Conservation (phyloP, 2,113 vertebrate species). For the Fulica atra region DNA sequence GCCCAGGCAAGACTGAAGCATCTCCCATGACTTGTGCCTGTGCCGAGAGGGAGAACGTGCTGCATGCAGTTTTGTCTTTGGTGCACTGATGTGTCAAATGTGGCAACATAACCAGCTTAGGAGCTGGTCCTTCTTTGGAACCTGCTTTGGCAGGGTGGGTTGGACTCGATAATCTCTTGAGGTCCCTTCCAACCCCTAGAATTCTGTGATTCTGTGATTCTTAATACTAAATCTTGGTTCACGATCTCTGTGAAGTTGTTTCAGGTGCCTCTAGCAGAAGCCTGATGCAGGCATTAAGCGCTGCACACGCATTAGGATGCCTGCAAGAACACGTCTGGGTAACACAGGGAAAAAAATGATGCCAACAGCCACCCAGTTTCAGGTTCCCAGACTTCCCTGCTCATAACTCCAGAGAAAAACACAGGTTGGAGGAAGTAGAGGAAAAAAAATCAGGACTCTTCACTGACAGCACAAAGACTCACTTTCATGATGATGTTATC, state of each 20-base stretch:
- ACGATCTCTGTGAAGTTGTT: background rate
- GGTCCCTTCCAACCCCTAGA: no score
- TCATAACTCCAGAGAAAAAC: background rate
- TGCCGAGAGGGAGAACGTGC: background rate
- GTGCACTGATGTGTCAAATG: background rate
- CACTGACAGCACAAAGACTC: background rate
- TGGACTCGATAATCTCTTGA: no score
- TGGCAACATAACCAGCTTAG: background rate
- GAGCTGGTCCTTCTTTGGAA: background rate
- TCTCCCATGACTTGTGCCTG: background rate
- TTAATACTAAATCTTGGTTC: background rate
- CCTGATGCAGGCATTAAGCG: background rate
- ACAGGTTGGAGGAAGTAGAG: background rate
- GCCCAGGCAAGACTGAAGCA: background rate
- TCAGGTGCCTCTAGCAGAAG: background rate
- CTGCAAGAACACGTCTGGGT: background rate
- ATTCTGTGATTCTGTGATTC: no score
- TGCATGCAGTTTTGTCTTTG: background rate
- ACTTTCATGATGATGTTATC: constrained; percentile 2
- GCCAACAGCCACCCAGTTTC: background rate
- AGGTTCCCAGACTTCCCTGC: background rate
- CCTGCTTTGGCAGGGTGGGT: no score
- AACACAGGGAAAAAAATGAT: background rate
- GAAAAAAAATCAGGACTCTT: background rate
- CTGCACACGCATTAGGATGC: background rate